phyloP scores from a whole-genome alignment of 2,888 invertebrate genomes.

The Glyphotaelius pellucidus region DNA sequence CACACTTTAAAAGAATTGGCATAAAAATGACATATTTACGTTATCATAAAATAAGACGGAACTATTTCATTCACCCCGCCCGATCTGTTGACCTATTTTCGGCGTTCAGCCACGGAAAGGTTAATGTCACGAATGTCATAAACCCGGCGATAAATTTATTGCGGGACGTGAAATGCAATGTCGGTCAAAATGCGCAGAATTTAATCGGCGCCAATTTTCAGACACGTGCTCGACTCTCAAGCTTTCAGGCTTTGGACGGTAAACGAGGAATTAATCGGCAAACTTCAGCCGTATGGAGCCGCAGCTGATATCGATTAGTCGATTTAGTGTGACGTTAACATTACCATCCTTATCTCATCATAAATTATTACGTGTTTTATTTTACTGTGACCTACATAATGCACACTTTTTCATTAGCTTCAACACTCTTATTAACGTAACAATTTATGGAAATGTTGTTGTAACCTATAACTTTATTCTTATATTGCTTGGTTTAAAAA shows the following conservation, averaged over 20 bases:
- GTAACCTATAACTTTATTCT: too few relatives aligned
- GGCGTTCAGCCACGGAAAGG: not conserved
- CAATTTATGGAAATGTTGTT: too few relatives aligned
- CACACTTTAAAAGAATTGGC: not conserved
- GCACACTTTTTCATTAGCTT: too few relatives aligned
- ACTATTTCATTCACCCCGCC: not conserved
- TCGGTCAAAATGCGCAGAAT: constrained; percentile 54
- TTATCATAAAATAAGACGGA: not conserved
- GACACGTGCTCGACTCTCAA: not conserved
- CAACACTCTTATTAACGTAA: too few relatives aligned
- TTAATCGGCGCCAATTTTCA: constrained; percentile 31
- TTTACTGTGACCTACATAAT: not conserved
- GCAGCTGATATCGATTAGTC: not conserved
- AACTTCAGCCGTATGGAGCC: not conserved
- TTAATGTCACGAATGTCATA: not conserved
- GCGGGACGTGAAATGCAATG: constrained; percentile 9
- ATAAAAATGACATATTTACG: not conserved
- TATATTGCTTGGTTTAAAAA: too few relatives aligned
- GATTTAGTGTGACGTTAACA: not conserved
- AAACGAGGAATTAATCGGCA: not conserved
- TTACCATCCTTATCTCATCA: not conserved
- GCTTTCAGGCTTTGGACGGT: not conserved
- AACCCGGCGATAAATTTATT: not conserved
- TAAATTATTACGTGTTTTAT: not conserved
- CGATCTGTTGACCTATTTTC: not conserved